Evolutionary conservation across 1,140 invertebrate species (phyloP), one percentile per base, ranked within the genome.

Genomic region (Aphaenogaster rudis): DNA sequence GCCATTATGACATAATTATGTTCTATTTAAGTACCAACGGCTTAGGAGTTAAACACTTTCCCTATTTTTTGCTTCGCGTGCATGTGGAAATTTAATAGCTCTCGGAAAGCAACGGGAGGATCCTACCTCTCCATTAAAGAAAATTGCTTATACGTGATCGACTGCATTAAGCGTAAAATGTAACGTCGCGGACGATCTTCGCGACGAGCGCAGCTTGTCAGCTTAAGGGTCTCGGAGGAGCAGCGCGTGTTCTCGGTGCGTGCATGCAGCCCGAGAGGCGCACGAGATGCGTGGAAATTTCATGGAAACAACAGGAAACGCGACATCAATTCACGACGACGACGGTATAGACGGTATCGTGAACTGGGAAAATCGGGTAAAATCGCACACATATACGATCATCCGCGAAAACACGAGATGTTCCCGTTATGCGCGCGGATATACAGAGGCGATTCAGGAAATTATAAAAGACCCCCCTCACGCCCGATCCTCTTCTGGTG

Each of bases 131-230:
- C 54, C 69, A 84, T 84, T 84, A 84, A 84, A 84, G 69, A 33
- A 84, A 61, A 84, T 84, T 84, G 80, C 80, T 84, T 50, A 82
- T 82, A 84, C 80, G 80, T 84, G 69, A 84, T 84, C 54, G 80
- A 84, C 28, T 54, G 80, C 80, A 84, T 84, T 74, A 84, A 84
- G 69, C 54, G 54, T 57, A 61, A 76, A 59, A 21, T 61, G 54
- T 61, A 84, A 84, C 67, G 52, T 72, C 67, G 66, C 39, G 17
- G 42, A 74, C 64, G 36, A 81, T 81, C 80, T 48, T 61, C 28
- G 36, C 80, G 54, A 74, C 67, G 67, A 59, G 79, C 15, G 9
- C 42, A 59, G 78, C 64, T 50, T 39, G 57, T 54, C 54, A 63
- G 69, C n/a, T 57, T 50, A 57, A 67, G 72, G 69, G 69, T 42